Conservation (phyloP, 2,888 invertebrate species). For the Petrophora chlorosata region DNA sequence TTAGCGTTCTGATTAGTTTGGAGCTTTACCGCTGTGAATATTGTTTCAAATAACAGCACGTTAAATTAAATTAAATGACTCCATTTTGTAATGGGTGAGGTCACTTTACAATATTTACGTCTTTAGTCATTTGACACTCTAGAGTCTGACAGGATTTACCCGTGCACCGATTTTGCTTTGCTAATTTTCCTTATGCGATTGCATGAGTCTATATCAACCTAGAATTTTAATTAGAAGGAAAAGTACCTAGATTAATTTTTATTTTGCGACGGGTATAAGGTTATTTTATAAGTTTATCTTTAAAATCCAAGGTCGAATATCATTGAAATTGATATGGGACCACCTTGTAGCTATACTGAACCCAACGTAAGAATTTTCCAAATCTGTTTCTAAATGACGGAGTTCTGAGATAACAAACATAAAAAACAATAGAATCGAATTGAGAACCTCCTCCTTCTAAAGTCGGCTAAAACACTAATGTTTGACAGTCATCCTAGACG, state of each 20-base stretch:
- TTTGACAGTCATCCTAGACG: conserved; percentile 31
- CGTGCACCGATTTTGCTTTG: neutral
- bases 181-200: conserved; percentile 9
- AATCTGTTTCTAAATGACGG: no score
- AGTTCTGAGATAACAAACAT: no score
- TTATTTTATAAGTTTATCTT: neutral
- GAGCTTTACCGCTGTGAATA: conserved; percentile 78
- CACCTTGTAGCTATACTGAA: no score
- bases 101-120: neutral
- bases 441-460: no score
- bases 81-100: conserved; percentile 1
- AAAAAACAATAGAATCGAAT: no score
- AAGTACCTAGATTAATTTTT: neutral
- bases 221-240: conserved; percentile 16
- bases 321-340: no score
- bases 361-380: no score
- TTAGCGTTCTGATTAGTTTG: conserved; percentile 81
- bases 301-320: neutral
- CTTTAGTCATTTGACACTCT: conserved; percentile 4
- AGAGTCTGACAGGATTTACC: conserved; percentile 20
- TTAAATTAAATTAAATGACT: conserved; percentile 61
- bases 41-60: conserved; percentile 68
- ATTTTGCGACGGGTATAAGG: neutral
- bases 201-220: neutral
- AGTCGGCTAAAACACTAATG: no score